A percentile compares a stretch with the other conserved stretches of the same genome.
phyloP scores from a whole-genome alignment of 2,797 vertebrate genomes.

The Cebuella pygmaea region DNA sequence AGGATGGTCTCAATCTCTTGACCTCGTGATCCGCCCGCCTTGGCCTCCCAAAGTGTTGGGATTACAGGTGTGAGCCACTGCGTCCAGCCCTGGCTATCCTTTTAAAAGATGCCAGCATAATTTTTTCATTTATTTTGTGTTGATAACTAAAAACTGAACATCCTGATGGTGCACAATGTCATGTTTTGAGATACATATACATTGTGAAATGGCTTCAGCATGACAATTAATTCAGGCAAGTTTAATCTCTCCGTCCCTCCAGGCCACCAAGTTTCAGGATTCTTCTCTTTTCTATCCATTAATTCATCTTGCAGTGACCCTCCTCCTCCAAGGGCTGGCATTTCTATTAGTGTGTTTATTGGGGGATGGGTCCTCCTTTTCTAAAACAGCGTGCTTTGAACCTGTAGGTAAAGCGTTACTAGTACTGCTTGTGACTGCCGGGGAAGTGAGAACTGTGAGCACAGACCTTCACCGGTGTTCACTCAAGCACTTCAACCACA shows the following conservation, averaged over 20 bases:
- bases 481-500: not conserved
- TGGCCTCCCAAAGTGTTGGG: too few relatives aligned
- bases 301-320: not conserved
- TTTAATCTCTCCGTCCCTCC: not conserved
- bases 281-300: not conserved
- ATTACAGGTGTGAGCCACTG: too few relatives aligned
- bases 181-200: not conserved
- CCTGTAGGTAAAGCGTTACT: not conserved
- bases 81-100: not conserved
- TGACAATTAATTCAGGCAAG: fast-evolving
- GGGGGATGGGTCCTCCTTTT: not conserved
- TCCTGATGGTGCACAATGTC: not conserved
- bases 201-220: not conserved
- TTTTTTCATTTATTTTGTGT: not conserved
- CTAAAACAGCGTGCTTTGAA: not conserved
- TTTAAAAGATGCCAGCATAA: not conserved
- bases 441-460: not conserved
- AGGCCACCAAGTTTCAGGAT: not conserved
- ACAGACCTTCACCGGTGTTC: fast-evolving
- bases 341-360: not conserved
- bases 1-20: too few relatives aligned
- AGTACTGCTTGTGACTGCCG: not conserved
- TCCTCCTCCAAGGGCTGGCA: not conserved
- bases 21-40: too few relatives aligned
- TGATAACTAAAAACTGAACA: not conserved